Percentiles rank a stretch among this genome's conserved stretches.
Conservation (phyloP, 2,888 invertebrate genomes). For the Cremastobaeus sp. region DNA sequence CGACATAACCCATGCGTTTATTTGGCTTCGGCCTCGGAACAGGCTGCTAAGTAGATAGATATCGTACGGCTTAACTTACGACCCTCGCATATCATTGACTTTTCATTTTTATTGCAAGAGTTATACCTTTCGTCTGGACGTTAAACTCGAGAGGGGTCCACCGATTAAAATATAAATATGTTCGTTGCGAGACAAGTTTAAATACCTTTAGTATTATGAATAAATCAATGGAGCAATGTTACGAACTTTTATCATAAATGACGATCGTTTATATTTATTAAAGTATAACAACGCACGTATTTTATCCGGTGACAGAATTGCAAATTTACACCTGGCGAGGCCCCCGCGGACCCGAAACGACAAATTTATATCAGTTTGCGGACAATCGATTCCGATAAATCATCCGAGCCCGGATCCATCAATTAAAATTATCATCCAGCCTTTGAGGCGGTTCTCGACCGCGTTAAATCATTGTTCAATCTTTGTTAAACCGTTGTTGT, state of each 20-base stretch:
- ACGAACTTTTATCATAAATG: slow-evolving; percentile 57
- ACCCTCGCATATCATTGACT: slow-evolving; percentile 63
- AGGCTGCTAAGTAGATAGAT: slow-evolving; percentile 63
- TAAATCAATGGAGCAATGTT: slow-evolving; percentile 56
- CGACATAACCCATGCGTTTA: slow-evolving; percentile 64
- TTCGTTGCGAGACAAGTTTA: slow-evolving; percentile 58
- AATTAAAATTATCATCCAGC: slow-evolving; percentile 17
- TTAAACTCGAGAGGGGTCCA: slow-evolving; percentile 61
- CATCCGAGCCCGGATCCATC: slow-evolving; percentile 14
- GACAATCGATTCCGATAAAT: slow-evolving; percentile 35
- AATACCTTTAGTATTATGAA: slow-evolving; percentile 56
- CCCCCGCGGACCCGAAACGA: slow-evolving; percentile 22
- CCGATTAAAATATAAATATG: slow-evolving; percentile 62
- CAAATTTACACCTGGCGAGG: slow-evolving; percentile 25
- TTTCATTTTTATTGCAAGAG: slow-evolving; percentile 63
- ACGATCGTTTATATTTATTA: slow-evolving; percentile 57
- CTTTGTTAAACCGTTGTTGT: no score
- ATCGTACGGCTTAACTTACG: slow-evolving; percentile 62
- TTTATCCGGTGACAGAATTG: slow-evolving; percentile 34
- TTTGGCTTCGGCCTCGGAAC: slow-evolving; percentile 65
- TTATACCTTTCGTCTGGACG: slow-evolving; percentile 63
- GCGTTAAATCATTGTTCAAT: slow-evolving; percentile 8
- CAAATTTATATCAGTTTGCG: slow-evolving; percentile 41
- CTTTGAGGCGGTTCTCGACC: not conserved
- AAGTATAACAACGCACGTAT: slow-evolving; percentile 54